Base-by-base conservation (phyloP, 2,888 invertebrate species). In the Laspeyria flexula region DNA sequence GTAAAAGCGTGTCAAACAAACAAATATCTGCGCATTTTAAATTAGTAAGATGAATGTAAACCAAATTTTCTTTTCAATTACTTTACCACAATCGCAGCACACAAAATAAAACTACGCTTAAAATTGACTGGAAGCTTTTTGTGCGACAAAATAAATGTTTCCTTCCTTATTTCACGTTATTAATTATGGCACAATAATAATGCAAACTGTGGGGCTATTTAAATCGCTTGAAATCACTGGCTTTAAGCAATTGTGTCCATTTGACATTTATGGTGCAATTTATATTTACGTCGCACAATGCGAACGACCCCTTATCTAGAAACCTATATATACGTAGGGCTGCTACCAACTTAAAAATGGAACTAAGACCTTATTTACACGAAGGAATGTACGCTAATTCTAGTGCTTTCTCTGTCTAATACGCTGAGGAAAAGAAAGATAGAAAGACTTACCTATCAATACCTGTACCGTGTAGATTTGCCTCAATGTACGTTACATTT, bases 221-320 rank as follows among this genome's bases (percentile, higher is more conserved):
- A 65, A 71, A 75, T 73, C 66, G 60, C 60, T 59, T 60, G 58
- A 74, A 78, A 75, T 77, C 78, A 71, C 73, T n/a, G 66, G 63
- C 51, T 55, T 72, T 68, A 73, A 73, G 71, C 83, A 78, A 84
- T 84, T 82, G 83, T 84, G 81, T 79, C 79, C 80, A 71, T 81
- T 72, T 81, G 86, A 88, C 86, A 81, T 87, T 86, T 86, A 86
- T 85, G 75, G 79, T 71, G 79, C 77, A 78, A 85, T 85, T 83
- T 85, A 85, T 85, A 85, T 85, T 85, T 81, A 85, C 75, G 75
- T 61, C 10, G 72, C 70, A 75, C 72, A 78, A 74, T n/a, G n/a
- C n/a, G n/a, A 70, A 67, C 67, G 63, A 59, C 61, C 68, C 75
- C 75, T 76, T 79, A 77, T 81, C 80, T 72, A 59, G 39, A 53